These are phyloP conservation scores for Gobionotothen gibberifrons DNA, from an alignment of 2,797 vertebrate species.

Conservation along the genomic window DNA sequence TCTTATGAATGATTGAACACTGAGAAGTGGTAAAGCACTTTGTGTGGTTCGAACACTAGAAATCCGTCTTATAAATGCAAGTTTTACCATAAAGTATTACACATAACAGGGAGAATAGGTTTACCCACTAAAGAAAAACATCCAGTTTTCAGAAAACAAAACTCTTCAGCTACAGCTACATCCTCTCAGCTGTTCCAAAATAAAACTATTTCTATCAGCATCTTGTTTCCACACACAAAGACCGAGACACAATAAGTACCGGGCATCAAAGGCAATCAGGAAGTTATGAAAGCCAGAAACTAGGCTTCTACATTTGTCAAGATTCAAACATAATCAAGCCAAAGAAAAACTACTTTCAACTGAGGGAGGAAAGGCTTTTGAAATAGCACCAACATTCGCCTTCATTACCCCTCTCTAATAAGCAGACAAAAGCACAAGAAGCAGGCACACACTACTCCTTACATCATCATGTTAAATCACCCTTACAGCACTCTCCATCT, in stretches of 20 bases:
- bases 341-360: constrained; percentile 27
- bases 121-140: background rate
- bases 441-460: background rate
- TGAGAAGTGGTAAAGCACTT: no score
- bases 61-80: no score
- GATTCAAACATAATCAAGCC: constrained; percentile 50
- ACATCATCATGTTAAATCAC: constrained; percentile 30
- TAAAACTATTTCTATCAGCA: constrained; percentile 25
- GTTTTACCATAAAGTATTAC: no score
- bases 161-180: constrained; percentile 6
- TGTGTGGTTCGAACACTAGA: no score
- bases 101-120: background rate
- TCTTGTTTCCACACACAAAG: constrained; percentile 25
- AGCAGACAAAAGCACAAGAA: constrained; percentile 25
- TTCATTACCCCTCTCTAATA: constrained; percentile 37
- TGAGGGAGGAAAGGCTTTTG: constrained; percentile 15
- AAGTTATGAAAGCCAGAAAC: constrained; percentile 28
- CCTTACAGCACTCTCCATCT: constrained; percentile 27
- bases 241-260: constrained; percentile 38
- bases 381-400: constrained; percentile 37
- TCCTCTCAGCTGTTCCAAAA: constrained; percentile 32
- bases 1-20: no score
- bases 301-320: constrained; percentile 7
- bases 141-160: constrained; percentile 21
- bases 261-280: constrained; percentile 45